These are phyloP conservation scores for Drosophila dunni DNA, from an alignment of 1,140 invertebrate species.

Conservation along the genomic window DNA sequence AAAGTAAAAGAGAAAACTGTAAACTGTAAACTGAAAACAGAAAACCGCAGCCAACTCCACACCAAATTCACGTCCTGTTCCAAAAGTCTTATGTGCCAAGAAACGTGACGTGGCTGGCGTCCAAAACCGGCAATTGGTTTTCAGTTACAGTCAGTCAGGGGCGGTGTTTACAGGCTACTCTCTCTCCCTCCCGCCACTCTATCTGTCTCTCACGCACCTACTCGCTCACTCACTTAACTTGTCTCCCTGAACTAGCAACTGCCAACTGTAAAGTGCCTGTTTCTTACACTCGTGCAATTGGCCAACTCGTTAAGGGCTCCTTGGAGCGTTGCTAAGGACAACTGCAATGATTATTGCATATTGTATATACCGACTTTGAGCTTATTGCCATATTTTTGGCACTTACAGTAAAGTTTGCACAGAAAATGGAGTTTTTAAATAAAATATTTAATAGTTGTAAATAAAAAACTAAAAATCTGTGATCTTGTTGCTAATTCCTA, in stretches of 20 bases:
- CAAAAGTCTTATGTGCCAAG: conserved; percentile 16
- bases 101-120: conserved; percentile 58
- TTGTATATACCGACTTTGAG: background rate
- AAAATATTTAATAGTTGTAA: background rate
- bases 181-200: no score
- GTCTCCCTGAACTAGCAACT: conserved; percentile 9
- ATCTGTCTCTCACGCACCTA: no score
- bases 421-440: background rate
- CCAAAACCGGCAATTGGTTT: conserved; percentile 62
- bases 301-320: conserved; percentile 23
- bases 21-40: background rate
- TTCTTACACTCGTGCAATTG: background rate
- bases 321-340: conserved; percentile 34
- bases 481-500: background rate
- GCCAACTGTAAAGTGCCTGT: background rate
- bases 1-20: no score
- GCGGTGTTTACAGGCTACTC: background rate
- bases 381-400: background rate
- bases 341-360: background rate
- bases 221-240: conserved; percentile 5
- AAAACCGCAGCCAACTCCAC: conserved; percentile 49
- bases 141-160: conserved; percentile 44
- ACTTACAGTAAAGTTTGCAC: background rate
- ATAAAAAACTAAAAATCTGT: background rate
- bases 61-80: conserved; percentile 17